phyloP scores from a whole-genome alignment of 64 coral and sea anemone species.

The Stylophora pistillata region DNA sequence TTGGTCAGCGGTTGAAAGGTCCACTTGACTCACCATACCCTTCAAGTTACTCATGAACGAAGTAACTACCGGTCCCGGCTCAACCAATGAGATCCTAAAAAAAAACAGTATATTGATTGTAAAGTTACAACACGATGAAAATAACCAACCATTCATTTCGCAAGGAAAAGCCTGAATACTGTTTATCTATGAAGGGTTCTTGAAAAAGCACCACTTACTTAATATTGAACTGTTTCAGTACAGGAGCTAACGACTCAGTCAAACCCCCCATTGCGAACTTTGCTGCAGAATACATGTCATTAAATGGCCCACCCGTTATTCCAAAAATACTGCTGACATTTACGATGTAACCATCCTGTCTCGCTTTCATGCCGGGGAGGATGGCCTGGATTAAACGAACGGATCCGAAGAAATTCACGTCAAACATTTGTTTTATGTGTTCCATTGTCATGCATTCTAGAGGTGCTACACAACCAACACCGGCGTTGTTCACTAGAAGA shows the following conservation, averaged over 20 bases:
- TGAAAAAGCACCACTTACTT: conserved; percentile 27
- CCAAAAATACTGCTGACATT: conserved; percentile 53
- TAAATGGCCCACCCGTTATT: conserved; percentile 37
- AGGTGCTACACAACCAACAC: neutral
- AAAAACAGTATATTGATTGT: neutral
- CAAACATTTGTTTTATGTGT: conserved; percentile 29
- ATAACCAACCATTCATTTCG: too few relatives aligned
- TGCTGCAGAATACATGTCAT: conserved; percentile 38
- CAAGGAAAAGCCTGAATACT: too few relatives aligned
- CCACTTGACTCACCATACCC: conserved; percentile 36
- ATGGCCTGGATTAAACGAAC: conserved; percentile 46
- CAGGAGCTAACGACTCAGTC: conserved; percentile 34
- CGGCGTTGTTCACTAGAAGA: conserved; percentile 45
- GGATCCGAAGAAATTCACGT: conserved; percentile 52
- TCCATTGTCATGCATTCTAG: conserved; percentile 41
- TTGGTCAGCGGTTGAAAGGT: conserved; percentile 66
- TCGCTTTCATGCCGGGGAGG: conserved; percentile 45
- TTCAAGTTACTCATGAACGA: conserved; percentile 22
- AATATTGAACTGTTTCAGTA: conserved; percentile 41
- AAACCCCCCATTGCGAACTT: conserved; percentile 57
- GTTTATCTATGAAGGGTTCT: neutral
- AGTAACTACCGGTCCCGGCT: conserved; percentile 63
- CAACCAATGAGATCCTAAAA: conserved; percentile 54
- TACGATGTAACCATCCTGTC: conserved; percentile 38
- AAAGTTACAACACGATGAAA: too few relatives aligned